Percentiles rank a stretch among this genome's conserved stretches.
Conservation (phyloP, 2,113 vertebrate species). For the Percopsis transmontana region DNA sequence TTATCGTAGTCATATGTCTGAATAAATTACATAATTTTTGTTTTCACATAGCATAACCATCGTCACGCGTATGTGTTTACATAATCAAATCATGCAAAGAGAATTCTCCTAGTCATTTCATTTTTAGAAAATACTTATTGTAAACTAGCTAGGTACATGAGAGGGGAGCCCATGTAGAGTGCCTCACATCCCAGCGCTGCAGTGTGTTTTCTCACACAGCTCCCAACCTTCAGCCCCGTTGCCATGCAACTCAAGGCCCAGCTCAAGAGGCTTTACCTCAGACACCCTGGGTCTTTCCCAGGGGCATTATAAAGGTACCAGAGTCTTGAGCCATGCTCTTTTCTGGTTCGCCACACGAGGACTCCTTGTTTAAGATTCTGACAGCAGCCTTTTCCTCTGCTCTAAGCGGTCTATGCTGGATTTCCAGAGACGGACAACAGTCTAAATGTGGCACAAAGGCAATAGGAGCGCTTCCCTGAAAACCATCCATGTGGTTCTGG, state of each 20-base stretch:
- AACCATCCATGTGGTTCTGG: not conserved
- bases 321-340: conserved; percentile 16
- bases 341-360: conserved; percentile 28
- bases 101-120: not conserved
- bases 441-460: not conserved
- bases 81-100: too few species aligned
- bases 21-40: too few species aligned
- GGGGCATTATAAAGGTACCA: conserved; percentile 39
- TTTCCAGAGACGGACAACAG: not conserved
- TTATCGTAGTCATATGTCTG: too few species aligned
- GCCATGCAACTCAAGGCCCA: conserved; percentile 71
- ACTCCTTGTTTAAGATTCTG: conserved; percentile 13
- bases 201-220: conserved; percentile 53
- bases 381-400: conserved; percentile 14
- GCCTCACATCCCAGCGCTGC: conserved; percentile 21
- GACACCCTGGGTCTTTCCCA: conserved; percentile 35
- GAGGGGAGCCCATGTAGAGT: conserved; percentile 45
- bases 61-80: too few species aligned
- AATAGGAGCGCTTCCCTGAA: not conserved
- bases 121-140: not conserved
- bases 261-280: conserved; percentile 69
- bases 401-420: conserved; percentile 6
- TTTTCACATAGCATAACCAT: too few species aligned
- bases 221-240: conserved; percentile 63
- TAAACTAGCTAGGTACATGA: not conserved